Evolutionary conservation across 2,888 invertebrate genomes (phyloP).

Genomic region (Mythimna loreyi): DNA sequence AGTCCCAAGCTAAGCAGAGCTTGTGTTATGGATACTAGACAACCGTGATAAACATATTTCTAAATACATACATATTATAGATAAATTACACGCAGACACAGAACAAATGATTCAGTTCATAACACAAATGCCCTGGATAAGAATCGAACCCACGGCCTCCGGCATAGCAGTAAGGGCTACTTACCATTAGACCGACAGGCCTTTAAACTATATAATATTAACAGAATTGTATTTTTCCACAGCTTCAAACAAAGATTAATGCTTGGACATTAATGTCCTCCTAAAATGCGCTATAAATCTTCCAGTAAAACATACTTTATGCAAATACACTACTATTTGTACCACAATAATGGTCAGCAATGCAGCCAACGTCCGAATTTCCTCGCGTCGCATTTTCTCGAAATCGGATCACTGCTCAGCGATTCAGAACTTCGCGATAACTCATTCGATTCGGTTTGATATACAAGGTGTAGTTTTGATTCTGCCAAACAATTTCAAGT

Average conservation of each 20-base stretch:
- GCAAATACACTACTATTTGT: conserved; percentile 4
- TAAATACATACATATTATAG: no score
- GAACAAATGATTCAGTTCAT: no score
- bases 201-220: no score
- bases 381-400: conserved; percentile 25
- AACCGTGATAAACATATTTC: no score
- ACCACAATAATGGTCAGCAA: conserved; percentile 18
- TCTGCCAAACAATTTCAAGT: no score
- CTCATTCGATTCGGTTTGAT: conserved; percentile 38
- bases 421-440: conserved; percentile 34
- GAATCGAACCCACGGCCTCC: no score
- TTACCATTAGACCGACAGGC: no score
- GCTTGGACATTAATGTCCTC: background rate
- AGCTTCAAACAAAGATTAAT: background rate
- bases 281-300: background rate
- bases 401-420: conserved; percentile 34
- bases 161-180: no score
- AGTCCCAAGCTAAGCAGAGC: no score
- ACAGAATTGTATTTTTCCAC: background rate
- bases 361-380: conserved; percentile 24
- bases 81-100: no score
- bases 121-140: no score
- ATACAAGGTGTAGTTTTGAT: background rate
- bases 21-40: no score
- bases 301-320: background rate